Evolutionary conservation across 2,888 invertebrate genomes (phyloP).

Genomic region (Allophyes oxyacanthae): DNA sequence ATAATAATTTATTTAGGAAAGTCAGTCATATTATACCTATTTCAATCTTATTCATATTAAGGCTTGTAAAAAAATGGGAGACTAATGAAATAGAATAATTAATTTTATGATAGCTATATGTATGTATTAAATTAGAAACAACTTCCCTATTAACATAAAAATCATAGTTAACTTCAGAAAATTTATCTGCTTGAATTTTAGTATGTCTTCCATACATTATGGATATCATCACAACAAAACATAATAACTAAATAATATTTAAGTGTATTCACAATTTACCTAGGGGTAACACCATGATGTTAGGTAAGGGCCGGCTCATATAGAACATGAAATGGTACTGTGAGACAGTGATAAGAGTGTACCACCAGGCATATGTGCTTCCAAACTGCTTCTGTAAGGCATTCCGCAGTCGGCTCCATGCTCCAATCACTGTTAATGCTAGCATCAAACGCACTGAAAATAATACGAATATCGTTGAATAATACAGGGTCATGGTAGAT

Average conservation of each 20-base stretch:
- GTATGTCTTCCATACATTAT: no score
- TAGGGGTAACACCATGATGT: slow-evolving; percentile 97
- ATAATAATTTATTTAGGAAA: slow-evolving; percentile 49
- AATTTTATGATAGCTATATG: no score
- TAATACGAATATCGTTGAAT: slow-evolving; percentile 9
- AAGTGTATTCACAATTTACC: slow-evolving; percentile 88
- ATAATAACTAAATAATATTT: no score
- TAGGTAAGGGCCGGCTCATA: slow-evolving; percentile 97
- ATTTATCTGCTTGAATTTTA: neutral
- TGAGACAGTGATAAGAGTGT: slow-evolving; percentile 94
- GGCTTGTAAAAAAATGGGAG: no score
- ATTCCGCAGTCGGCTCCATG: slow-evolving; percentile 93
- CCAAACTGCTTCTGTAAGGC: slow-evolving; percentile 95
- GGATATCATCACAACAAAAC: no score
- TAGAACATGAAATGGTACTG: slow-evolving; percentile 99
- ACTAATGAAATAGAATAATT: no score
- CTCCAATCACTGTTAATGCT: slow-evolving; percentile 92
- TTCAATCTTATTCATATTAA: no score
- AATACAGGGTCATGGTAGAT: slow-evolving; percentile 15
- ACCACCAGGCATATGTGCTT: slow-evolving; percentile 93
- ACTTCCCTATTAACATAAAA: no score
- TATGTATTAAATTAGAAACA: no score
- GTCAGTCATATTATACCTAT: no score
- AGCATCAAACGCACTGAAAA: slow-evolving; percentile 95
- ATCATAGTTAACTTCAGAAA: no score